phyloP scores from a whole-genome alignment of 1,140 invertebrate genomes.

The Maniola jurtina region DNA sequence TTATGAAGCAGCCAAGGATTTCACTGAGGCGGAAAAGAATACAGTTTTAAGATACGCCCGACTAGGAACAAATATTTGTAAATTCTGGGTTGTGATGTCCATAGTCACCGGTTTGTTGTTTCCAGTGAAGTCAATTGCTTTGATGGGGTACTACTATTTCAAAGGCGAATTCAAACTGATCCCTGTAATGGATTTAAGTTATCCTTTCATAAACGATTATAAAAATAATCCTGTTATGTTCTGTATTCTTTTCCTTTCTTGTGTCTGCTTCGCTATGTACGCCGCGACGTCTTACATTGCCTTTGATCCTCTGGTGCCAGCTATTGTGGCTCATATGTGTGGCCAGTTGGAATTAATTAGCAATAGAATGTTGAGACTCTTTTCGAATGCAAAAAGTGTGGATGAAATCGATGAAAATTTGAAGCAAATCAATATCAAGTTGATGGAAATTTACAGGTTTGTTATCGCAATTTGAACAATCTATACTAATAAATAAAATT shows the following conservation, averaged over 20 bases:
- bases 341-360: conserved; percentile 41
- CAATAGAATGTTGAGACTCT: conserved; percentile 30
- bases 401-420: conserved; percentile 26
- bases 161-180: conserved; percentile 39
- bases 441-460: conserved; percentile 37
- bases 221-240: conserved; percentile 31
- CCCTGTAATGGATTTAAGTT: conserved; percentile 42
- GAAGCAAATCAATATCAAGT: conserved; percentile 39
- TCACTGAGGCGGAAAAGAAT: conserved; percentile 29
- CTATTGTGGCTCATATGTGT: conserved; percentile 47
- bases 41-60: conserved; percentile 36
- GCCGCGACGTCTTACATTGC: conserved; percentile 34
- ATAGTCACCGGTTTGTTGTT: conserved; percentile 32
- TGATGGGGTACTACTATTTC: conserved; percentile 33
- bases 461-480: background rate
- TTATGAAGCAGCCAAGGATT: conserved; percentile 22
- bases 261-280: conserved; percentile 38
- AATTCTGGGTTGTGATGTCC: conserved; percentile 35
- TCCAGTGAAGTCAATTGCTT: conserved; percentile 32
- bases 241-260: conserved; percentile 21
- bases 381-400: conserved; percentile 12
- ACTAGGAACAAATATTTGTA: conserved; percentile 31
- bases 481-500: no score
- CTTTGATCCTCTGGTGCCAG: conserved; percentile 42
- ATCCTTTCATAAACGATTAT: conserved; percentile 38